A percentile compares a stretch with the other conserved stretches of the same genome.
Evolutionary conservation across 2,113 vertebrate species (phyloP).

Genomic region (Mormyrus iriodes): DNA sequence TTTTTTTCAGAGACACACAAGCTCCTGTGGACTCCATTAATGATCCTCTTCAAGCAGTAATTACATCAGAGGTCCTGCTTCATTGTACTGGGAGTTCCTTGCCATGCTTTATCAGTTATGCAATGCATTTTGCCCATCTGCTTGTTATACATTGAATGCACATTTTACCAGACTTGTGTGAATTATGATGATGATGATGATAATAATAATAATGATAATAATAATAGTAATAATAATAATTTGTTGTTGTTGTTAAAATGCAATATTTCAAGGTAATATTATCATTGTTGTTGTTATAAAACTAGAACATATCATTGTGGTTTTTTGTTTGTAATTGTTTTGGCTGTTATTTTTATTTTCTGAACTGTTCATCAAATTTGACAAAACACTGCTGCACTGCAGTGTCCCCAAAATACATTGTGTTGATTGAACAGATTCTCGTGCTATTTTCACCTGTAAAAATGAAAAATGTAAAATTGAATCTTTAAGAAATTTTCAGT

Average conservation of each 20-base stretch:
- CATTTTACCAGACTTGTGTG: conserved; percentile 13
- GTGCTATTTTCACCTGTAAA: background rate
- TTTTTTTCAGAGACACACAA: conserved; percentile 43
- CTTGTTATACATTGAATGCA: conserved; percentile 35
- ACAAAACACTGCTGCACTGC: background rate
- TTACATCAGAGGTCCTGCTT: conserved; percentile 60
- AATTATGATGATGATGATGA: background rate
- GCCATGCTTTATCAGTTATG: conserved; percentile 60
- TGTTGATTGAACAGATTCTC: conserved; percentile 3
- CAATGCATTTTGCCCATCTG: conserved; percentile 41
- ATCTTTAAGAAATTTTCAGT: background rate
- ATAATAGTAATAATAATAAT: no score
- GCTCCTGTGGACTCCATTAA: conserved; percentile 50
- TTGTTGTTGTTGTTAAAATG: no score
- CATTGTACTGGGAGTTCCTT: conserved; percentile 52
- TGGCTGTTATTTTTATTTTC: background rate
- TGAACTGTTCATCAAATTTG: background rate
- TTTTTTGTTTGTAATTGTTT: background rate
- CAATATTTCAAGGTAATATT: background rate
- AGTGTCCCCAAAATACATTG: background rate
- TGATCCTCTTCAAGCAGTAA: conserved; percentile 51
- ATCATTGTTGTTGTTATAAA: background rate
- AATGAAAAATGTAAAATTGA: background rate
- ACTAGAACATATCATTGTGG: background rate
- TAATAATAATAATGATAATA: no score